These are phyloP conservation scores for Siniperca chuatsi DNA, from an alignment of 2,113 vertebrate genomes.

Conservation along the genomic window DNA sequence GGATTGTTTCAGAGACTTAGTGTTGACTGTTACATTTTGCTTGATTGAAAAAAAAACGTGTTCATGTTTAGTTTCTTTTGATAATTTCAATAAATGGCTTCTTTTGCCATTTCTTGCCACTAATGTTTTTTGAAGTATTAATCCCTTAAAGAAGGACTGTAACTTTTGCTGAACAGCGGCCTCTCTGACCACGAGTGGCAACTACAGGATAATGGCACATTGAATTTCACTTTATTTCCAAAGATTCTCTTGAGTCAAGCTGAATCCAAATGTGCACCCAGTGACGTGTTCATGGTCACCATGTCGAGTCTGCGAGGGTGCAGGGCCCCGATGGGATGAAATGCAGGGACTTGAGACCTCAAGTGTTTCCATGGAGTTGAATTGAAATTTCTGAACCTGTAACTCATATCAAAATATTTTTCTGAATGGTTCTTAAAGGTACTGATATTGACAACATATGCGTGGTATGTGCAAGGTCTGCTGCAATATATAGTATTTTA, in stretches of 20 bases:
- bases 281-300: too few relatives aligned
- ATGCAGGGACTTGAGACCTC: too few relatives aligned
- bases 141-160: neutral
- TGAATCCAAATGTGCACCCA: neutral
- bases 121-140: constrained; percentile 1
- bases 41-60: constrained; percentile 53
- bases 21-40: constrained; percentile 61
- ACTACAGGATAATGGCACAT: neutral
- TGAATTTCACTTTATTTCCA: neutral
- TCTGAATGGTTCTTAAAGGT: too few relatives aligned
- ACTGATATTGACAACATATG: too few relatives aligned
- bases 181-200: neutral
- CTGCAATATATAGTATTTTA: too few relatives aligned
- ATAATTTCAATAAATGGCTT: constrained; percentile 83
- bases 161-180: neutral
- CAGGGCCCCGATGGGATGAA: too few relatives aligned
- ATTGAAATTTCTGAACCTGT: too few relatives aligned
- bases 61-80: constrained; percentile 74
- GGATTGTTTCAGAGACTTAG: constrained; percentile 52
- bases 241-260: neutral
- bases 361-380: too few relatives aligned
- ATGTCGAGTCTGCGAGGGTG: too few relatives aligned
- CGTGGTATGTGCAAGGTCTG: too few relatives aligned
- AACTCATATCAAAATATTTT: too few relatives aligned
- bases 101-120: constrained; percentile 70